Conservation (phyloP, 1,140 invertebrate species). For the Cyclargus thomasi region DNA sequence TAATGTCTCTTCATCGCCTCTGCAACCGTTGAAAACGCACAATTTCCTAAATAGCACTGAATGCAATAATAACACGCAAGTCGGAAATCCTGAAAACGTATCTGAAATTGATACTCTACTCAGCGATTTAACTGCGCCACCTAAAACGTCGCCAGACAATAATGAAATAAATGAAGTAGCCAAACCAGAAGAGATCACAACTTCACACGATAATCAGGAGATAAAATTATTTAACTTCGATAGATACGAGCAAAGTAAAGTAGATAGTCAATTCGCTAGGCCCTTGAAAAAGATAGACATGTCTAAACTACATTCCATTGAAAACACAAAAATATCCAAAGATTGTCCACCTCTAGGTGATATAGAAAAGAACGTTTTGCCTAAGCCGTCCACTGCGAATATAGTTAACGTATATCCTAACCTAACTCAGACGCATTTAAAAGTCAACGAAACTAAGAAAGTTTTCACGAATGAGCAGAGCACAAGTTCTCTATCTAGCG, state of each 20-base stretch:
- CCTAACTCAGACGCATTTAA: conserved; percentile 65
- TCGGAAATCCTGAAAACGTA: conserved; percentile 49
- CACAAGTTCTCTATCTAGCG: conserved; percentile 70
- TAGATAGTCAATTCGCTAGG: conserved; percentile 47
- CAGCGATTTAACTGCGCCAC: conserved; percentile 49
- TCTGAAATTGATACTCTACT: conserved; percentile 56
- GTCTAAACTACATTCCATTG: conserved; percentile 61
- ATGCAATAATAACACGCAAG: conserved; percentile 54
- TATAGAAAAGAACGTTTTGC: conserved; percentile 41
- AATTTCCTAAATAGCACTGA: conserved; percentile 58
- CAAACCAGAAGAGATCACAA: conserved; percentile 36
- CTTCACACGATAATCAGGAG: conserved; percentile 51
- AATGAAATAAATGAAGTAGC: conserved; percentile 35
- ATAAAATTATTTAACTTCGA: conserved; percentile 74
- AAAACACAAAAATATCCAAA: conserved; percentile 69
- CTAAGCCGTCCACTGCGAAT: conserved; percentile 43
- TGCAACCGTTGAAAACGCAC: conserved; percentile 64
- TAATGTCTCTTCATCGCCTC: conserved; percentile 61
- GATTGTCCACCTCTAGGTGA: conserved; percentile 49
- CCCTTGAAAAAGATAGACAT: conserved; percentile 65
- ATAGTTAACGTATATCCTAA: conserved; percentile 68
- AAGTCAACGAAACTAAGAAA: conserved; percentile 65
- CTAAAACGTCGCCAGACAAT: conserved; percentile 32
- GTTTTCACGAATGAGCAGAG: conserved; percentile 70
- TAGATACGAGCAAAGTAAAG: conserved; percentile 67